Evolutionary conservation across 2,888 invertebrate genomes (phyloP).

Genomic region (Eupithecia tripunctaria): DNA sequence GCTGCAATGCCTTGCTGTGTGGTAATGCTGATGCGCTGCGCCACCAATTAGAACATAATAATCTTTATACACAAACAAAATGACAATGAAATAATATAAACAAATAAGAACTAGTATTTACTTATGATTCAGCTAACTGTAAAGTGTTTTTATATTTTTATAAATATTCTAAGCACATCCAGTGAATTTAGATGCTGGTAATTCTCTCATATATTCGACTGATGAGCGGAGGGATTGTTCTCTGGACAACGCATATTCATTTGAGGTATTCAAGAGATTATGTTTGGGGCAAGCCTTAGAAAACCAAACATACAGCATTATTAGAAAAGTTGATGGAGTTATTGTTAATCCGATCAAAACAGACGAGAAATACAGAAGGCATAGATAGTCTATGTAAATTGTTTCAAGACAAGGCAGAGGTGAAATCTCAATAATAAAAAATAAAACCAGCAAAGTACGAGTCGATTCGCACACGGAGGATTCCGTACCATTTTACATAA

Average conservation of each 20-base stretch:
- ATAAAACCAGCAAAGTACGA: not conserved
- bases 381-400: not conserved
- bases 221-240: slow-evolving; percentile 20
- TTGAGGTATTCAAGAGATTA: slow-evolving; percentile 76
- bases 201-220: slow-evolving; percentile 32
- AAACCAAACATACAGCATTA: not conserved
- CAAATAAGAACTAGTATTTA: no score
- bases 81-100: no score
- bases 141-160: not conserved
- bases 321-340: not conserved
- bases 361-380: not conserved
- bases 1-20: no score
- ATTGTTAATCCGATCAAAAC: not conserved
- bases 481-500: no score
- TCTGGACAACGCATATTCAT: slow-evolving; percentile 68
- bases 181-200: slow-evolving; percentile 1
- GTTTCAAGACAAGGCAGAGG: not conserved
- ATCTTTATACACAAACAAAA: no score
- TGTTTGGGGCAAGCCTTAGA: slow-evolving; percentile 51
- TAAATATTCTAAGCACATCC: slow-evolving; percentile 22
- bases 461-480: no score
- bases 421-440: not conserved
- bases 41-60: no score
- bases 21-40: no score
- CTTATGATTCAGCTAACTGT: not conserved